Conservation (phyloP, 2,888 invertebrate genomes). For the Linnaemya tessellans region DNA sequence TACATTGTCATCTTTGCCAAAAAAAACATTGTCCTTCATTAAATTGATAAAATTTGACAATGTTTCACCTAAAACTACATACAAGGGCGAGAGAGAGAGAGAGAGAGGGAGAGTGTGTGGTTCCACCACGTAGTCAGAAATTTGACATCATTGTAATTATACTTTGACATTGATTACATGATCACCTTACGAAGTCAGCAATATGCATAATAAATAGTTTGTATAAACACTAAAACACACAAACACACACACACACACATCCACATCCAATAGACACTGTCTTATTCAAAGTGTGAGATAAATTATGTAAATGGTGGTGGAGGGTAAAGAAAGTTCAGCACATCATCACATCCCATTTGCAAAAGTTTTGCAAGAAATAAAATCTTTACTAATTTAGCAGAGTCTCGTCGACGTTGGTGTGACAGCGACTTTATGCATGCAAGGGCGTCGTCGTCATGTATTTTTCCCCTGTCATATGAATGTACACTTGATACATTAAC, state of each 20-base stretch:
- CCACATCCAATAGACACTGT: too few species aligned
- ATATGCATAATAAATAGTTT: not conserved
- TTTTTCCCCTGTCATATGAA: conserved; percentile 70
- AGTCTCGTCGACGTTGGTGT: conserved; percentile 15
- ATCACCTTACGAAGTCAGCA: conserved; percentile 22
- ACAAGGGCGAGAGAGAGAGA: too few species aligned
- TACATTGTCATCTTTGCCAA: not conserved
- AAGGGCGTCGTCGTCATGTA: conserved; percentile 12
- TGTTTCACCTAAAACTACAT: not conserved
- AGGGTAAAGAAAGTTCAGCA: conserved; percentile 10
- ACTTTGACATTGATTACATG: conserved; percentile 50
- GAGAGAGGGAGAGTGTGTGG: not conserved
- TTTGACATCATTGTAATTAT: conserved; percentile 17
- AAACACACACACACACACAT: not conserved
- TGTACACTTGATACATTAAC: conserved; percentile 42
- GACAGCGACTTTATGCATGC: conserved; percentile 3
- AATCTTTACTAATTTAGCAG: conserved; percentile 29
- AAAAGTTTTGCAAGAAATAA: conserved; percentile 12
- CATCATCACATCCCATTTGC: conserved; percentile 31
- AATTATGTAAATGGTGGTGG: not conserved
- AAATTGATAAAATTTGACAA: not conserved
- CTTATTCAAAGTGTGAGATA: not conserved
- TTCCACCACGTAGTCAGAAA: not conserved
- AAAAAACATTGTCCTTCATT: not conserved
- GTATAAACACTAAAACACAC: not conserved